Conservation (phyloP, 2,797 vertebrate genomes). For the Clarias fuscus region DNA sequence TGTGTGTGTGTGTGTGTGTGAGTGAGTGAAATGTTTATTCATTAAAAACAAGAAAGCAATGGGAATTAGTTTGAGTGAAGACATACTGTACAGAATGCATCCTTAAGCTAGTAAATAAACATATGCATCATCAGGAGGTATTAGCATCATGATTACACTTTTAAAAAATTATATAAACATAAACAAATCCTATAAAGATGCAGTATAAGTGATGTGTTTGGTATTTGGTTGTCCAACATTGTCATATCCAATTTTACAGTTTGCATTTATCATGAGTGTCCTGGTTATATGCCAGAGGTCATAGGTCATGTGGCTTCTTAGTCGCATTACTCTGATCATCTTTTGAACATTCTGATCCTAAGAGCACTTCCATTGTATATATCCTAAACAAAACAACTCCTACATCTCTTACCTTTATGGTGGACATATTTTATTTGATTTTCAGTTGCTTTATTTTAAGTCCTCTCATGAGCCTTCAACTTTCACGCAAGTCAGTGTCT, state of each 20-base stretch:
- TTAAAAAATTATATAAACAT: background rate
- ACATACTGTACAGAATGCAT: too few species aligned
- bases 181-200: too few species aligned
- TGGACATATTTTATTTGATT: background rate
- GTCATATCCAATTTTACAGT: constrained; percentile 45
- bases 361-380: constrained; percentile 21
- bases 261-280: constrained; percentile 28
- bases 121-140: background rate
- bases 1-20: too few species aligned
- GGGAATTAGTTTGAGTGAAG: too few species aligned
- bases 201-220: constrained; percentile 26
- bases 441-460: background rate
- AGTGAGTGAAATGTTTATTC: too few species aligned
- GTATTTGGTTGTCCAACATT: constrained; percentile 48
- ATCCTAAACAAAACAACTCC: background rate
- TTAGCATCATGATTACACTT: background rate
- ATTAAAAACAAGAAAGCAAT: too few species aligned
- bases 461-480: background rate
- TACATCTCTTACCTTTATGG: background rate
- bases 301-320: constrained; percentile 39
- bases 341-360: constrained; percentile 28
- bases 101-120: background rate
- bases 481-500: background rate
- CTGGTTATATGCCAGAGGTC: constrained; percentile 63
- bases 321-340: constrained; percentile 32